A percentile compares a stretch with the other conserved stretches of the same genome.
Conservation (phyloP, 2,113 vertebrate species). For the Zosterops japonicus region DNA sequence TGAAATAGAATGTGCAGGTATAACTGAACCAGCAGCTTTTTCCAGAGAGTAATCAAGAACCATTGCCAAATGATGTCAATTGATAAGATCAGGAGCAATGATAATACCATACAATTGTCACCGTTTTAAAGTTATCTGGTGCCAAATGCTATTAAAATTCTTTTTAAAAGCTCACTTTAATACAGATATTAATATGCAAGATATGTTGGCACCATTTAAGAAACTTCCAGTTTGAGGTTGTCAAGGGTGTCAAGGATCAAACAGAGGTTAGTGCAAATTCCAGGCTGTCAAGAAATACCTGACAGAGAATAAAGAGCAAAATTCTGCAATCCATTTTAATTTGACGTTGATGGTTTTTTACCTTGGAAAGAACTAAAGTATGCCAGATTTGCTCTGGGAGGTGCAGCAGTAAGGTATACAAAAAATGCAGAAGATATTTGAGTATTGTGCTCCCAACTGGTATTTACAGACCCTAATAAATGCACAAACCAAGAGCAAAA, state of each 20-base stretch:
- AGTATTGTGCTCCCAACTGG: background rate
- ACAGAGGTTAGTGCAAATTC: background rate
- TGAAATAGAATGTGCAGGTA: background rate
- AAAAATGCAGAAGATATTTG: background rate
- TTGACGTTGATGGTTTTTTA: background rate
- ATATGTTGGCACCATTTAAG: background rate
- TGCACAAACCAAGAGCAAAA: background rate
- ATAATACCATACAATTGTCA: background rate
- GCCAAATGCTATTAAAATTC: background rate
- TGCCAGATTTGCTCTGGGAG: background rate
- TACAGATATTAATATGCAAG: background rate
- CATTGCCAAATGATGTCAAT: background rate
- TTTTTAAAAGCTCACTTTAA: background rate
- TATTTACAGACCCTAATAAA: background rate
- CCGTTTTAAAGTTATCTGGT: background rate
- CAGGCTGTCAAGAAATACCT: background rate
- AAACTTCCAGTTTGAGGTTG: background rate
- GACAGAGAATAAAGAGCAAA: constrained; percentile 17
- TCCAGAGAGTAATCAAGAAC: background rate
- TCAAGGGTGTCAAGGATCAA: background rate
- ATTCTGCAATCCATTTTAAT: background rate
- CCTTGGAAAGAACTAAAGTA: background rate
- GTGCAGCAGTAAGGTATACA: background rate
- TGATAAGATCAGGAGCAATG: background rate
- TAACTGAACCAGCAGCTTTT: background rate